A percentile compares a stretch with the other conserved stretches of the same genome.
phyloP scores from a whole-genome alignment of 2,888 invertebrate species.

The Mesorhabditis spiculigera region DNA sequence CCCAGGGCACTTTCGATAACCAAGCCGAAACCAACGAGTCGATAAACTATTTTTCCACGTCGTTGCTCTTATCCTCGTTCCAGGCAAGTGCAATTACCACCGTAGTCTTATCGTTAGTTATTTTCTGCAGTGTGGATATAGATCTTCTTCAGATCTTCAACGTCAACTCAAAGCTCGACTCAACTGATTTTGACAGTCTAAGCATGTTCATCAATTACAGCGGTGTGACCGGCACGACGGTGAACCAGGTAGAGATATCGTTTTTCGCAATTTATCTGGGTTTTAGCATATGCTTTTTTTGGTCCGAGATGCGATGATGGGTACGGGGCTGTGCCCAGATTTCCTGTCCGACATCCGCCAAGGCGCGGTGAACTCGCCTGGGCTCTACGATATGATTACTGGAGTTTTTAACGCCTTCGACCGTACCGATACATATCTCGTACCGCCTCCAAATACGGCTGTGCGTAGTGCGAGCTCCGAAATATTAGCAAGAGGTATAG shows the following conservation, averaged over 20 bases:
- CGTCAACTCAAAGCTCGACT: background rate
- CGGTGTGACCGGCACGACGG: background rate
- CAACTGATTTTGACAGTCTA: background rate
- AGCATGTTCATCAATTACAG: background rate
- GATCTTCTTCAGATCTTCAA: background rate
- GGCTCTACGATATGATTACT: background rate
- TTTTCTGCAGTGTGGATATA: too few species aligned
- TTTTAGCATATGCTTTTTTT: background rate
- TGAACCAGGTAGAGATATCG: background rate
- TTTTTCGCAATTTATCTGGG: background rate
- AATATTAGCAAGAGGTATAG: too few species aligned
- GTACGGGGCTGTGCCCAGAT: background rate
- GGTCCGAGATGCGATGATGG: background rate
- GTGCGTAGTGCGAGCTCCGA: too few species aligned
- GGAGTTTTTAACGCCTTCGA: background rate
- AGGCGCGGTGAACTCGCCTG: too few species aligned
- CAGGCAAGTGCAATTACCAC: background rate
- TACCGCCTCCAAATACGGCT: background rate
- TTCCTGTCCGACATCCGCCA: background rate
- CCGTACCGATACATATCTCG: background rate
- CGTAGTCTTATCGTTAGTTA: too few species aligned
- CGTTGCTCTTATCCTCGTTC: background rate
- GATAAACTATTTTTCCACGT: background rate
- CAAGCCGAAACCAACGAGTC: background rate
- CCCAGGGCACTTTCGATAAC: conserved; percentile 4